Conservation (phyloP, 2,888 invertebrate species). For the Cryptus viduatorius region DNA sequence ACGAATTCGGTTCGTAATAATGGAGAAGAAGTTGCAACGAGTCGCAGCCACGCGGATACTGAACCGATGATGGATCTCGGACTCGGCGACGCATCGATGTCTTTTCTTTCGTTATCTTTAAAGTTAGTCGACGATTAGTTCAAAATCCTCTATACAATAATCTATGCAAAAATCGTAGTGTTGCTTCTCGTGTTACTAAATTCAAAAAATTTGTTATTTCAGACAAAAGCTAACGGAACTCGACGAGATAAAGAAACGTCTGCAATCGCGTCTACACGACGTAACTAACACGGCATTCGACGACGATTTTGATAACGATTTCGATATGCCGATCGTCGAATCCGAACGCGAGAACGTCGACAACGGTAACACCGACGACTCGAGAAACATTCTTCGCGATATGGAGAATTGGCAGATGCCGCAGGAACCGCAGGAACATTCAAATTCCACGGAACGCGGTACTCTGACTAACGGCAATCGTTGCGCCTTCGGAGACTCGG, state of each 20-base stretch:
- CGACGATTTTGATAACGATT: slow-evolving; percentile 87
- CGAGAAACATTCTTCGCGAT: slow-evolving; percentile 53
- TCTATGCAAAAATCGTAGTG: no score
- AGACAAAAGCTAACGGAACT: slow-evolving; percentile 88
- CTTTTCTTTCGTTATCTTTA: slow-evolving; percentile 80
- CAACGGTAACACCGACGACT: slow-evolving; percentile 65
- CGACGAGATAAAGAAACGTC: slow-evolving; percentile 88
- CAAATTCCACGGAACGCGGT: slow-evolving; percentile 33
- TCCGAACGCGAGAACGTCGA: slow-evolving; percentile 74
- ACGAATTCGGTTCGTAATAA: slow-evolving; percentile 27
- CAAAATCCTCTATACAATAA: no score
- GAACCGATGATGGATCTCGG: slow-evolving; percentile 71
- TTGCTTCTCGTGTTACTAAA: slow-evolving; percentile 1
- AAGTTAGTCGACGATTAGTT: slow-evolving; percentile 75
- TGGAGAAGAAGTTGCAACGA: slow-evolving; percentile 34
- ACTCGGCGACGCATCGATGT: slow-evolving; percentile 80
- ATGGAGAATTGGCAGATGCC: slow-evolving; percentile 66
- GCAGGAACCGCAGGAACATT: slow-evolving; percentile 43
- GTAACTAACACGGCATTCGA: slow-evolving; percentile 86
- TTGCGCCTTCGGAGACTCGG: slow-evolving; percentile 12
- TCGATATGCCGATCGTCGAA: slow-evolving; percentile 79
- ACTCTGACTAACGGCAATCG: slow-evolving; percentile 58
- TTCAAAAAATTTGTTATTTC: background rate
- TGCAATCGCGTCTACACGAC: slow-evolving; percentile 86
- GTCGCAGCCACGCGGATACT: slow-evolving; percentile 61